Percentiles rank a stretch among this genome's conserved stretches.
These are phyloP conservation scores for Monodelphis domestica DNA, from an alignment of 2,797 vertebrate species.

Conservation along the genomic window DNA sequence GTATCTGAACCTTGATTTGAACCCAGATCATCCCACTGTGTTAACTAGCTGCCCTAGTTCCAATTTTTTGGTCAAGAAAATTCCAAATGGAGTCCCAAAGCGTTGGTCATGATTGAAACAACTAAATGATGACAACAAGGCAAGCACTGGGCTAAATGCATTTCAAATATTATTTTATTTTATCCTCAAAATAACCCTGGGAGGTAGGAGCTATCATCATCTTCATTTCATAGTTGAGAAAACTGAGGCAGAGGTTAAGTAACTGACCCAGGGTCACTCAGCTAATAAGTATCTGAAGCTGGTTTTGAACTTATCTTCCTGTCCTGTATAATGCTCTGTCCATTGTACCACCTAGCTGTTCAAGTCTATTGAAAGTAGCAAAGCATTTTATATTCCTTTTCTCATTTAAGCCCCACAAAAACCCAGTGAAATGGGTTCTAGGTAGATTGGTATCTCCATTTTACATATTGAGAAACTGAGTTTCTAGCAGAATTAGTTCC, in stretches of 20 bases:
- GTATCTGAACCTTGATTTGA: no score
- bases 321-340: no score
- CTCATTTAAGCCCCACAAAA: not conserved
- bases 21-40: no score
- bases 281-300: not conserved
- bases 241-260: not conserved
- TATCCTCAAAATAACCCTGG: not conserved
- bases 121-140: no score
- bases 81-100: no score
- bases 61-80: no score
- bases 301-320: not conserved
- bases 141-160: no score
- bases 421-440: not conserved
- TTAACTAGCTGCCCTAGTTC: no score
- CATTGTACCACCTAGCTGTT: not conserved
- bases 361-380: not conserved
- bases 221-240: not conserved
- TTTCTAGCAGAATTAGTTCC: not conserved
- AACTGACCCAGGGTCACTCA: not conserved
- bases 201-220: not conserved
- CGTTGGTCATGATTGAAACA: no score
- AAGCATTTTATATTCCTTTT: not conserved
- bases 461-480: not conserved
- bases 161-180: not conserved
- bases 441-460: not conserved